Conservation (phyloP, 2,797 vertebrate genomes). For the Coluber constrictor region DNA sequence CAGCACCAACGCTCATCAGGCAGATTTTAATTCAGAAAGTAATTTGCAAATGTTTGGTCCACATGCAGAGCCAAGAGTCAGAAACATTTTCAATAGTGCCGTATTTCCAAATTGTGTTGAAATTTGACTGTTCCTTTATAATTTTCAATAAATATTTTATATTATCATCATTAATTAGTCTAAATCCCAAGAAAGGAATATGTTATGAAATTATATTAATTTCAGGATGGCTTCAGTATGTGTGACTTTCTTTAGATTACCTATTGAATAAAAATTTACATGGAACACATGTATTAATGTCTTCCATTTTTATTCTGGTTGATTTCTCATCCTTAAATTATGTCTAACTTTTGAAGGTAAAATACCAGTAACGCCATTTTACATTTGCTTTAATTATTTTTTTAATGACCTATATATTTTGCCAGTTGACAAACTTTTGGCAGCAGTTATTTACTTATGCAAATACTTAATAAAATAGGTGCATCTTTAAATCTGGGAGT, state of each 20-base stretch:
- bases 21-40: not conserved
- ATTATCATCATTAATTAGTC: not conserved
- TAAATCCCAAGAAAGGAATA: not conserved
- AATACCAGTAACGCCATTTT: not conserved
- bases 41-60: not conserved
- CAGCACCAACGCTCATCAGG: not conserved
- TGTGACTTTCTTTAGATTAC: not conserved
- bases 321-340: not conserved
- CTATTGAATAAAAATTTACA: not conserved
- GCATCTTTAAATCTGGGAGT: not conserved
- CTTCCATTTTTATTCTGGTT: not conserved
- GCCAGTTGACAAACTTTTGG: constrained; percentile 13
- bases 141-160: not conserved
- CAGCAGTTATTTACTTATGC: constrained; percentile 18
- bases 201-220: not conserved
- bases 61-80: not conserved
- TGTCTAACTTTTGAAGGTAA: constrained; percentile 2
- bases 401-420: not conserved
- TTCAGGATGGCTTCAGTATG: not conserved
- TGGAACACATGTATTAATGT: not conserved
- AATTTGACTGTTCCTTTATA: not conserved
- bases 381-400: not conserved
- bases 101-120: not conserved
- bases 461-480: not conserved
- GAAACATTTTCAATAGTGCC: not conserved